Conservation (phyloP, 2,797 vertebrate species). For the Crax fasciolata region DNA sequence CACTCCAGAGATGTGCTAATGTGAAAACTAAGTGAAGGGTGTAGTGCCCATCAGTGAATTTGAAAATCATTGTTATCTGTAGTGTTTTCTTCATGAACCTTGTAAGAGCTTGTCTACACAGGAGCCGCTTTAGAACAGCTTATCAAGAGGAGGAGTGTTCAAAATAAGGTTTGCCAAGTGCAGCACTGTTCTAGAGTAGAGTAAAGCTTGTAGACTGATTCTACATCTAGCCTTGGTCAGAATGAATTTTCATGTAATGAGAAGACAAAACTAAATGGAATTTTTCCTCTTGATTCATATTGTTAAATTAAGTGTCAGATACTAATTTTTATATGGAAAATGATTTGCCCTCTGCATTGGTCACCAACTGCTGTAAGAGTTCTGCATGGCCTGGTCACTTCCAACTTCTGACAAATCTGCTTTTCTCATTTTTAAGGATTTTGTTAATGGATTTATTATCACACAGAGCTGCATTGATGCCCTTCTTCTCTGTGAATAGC, state of each 20-base stretch:
- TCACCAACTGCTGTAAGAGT: neutral
- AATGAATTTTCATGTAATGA: neutral
- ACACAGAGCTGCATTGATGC: neutral
- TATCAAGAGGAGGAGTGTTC: neutral
- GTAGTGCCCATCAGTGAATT: neutral
- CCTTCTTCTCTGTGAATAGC: neutral
- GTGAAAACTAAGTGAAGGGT: neutral
- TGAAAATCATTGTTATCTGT: neutral
- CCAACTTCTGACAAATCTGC: neutral
- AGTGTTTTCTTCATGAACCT: conserved; percentile 1
- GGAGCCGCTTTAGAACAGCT: neutral
- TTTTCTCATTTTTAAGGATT: neutral
- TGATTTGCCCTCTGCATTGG: neutral
- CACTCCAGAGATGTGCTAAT: neutral
- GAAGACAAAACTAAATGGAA: neutral
- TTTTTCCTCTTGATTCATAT: neutral
- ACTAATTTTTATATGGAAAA: neutral
- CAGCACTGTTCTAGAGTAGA: neutral
- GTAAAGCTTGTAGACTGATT: neutral
- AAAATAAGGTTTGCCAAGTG: neutral
- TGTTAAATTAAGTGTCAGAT: neutral
- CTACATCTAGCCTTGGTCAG: neutral
- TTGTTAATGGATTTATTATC: conserved; percentile 27
- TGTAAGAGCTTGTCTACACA: neutral
- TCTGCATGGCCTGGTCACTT: neutral